Conservation (phyloP, 2,797 vertebrate genomes). For the Eremophila alpestris region DNA sequence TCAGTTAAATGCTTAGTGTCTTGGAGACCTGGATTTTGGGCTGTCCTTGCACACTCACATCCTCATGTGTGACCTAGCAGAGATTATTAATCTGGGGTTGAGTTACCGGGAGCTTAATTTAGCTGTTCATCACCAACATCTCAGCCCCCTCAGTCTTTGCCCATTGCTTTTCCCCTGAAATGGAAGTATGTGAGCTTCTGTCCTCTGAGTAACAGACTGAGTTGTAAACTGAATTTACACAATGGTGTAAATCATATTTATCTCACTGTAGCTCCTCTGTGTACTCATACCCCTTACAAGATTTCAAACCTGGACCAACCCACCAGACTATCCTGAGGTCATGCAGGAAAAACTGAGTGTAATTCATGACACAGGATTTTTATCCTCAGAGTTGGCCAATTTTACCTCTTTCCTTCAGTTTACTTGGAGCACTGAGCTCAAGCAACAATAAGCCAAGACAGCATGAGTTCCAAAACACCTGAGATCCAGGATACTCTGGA, state of each 20-base stretch:
- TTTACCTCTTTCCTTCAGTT: background rate
- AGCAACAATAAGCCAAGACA: background rate
- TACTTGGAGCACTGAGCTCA: background rate
- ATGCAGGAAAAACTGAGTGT: background rate
- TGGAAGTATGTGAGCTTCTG: background rate
- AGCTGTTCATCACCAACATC: background rate
- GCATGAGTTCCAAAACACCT: background rate
- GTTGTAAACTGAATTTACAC: background rate
- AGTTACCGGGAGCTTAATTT: background rate
- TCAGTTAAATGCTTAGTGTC: background rate
- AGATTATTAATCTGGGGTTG: background rate
- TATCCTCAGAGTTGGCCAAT: background rate
- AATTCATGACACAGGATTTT: background rate
- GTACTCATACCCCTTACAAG: background rate
- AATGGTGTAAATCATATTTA: background rate
- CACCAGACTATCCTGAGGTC: background rate
- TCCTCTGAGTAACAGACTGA: background rate
- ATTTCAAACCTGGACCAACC: background rate
- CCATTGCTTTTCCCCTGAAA: background rate
- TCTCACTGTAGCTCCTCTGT: background rate
- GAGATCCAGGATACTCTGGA: background rate
- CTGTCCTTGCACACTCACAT: background rate
- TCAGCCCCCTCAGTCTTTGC: background rate
- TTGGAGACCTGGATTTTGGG: background rate
- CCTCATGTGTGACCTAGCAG: background rate